Percentiles rank a stretch among this genome's conserved stretches.
phyloP scores from a whole-genome alignment of 1,140 invertebrate genomes.

The Drosophila guanche region DNA sequence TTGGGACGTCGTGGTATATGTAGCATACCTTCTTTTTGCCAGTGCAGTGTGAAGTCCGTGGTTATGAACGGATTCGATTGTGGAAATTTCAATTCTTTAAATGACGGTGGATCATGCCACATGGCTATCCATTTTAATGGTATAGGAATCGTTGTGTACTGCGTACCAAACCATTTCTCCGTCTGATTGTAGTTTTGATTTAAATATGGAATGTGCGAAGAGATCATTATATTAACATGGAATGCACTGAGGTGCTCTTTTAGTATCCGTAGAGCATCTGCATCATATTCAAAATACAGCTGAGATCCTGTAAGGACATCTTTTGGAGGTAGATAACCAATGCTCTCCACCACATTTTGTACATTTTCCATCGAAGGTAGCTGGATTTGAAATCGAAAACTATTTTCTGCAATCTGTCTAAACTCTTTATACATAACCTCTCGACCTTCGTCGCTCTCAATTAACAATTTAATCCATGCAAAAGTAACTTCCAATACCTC shows the following conservation, averaged over 20 bases:
- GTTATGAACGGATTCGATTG: constrained; percentile 51
- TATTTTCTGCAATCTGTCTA: constrained; percentile 88
- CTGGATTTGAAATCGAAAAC: constrained; percentile 89
- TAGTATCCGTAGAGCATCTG: constrained; percentile 87
- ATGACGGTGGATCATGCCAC: constrained; percentile 85
- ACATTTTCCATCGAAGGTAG: constrained; percentile 89
- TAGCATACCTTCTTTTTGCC: constrained; percentile 46
- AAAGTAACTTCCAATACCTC: constrained; percentile 89
- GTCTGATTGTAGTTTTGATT: constrained; percentile 85
- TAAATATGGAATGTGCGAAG: constrained; percentile 86
- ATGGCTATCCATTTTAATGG: constrained; percentile 85
- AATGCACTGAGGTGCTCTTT: constrained; percentile 88
- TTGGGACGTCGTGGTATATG: constrained; percentile 45
- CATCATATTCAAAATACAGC: constrained; percentile 91
- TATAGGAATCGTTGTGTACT: constrained; percentile 84
- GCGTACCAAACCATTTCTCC: constrained; percentile 86
- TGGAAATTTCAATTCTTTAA: constrained; percentile 72
- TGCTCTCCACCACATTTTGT: constrained; percentile 89
- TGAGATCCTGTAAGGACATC: constrained; percentile 91
- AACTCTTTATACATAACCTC: constrained; percentile 69
- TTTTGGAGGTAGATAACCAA: constrained; percentile 90
- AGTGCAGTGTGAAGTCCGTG: constrained; percentile 56
- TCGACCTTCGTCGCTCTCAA: constrained; percentile 85
- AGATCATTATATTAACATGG: constrained; percentile 90
- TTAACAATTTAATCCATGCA: constrained; percentile 89